Percentiles rank a stretch among this genome's conserved stretches.
Conservation (phyloP, 2,113 vertebrate genomes). For the Notiomystis cincta region DNA sequence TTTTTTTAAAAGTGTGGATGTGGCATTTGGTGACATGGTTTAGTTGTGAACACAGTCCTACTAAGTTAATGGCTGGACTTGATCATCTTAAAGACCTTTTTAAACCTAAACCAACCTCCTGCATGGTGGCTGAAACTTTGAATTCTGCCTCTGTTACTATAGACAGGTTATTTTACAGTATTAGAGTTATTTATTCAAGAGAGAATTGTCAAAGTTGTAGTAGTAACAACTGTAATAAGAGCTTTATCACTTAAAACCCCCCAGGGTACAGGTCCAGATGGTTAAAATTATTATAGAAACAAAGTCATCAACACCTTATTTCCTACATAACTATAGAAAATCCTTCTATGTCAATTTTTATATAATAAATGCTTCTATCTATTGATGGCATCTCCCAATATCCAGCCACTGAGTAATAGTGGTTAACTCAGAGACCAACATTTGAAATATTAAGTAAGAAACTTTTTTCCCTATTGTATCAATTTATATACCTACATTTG, state of each 20-base stretch:
- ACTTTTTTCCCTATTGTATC: not conserved
- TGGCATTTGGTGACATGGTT: not conserved
- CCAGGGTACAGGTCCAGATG: not conserved
- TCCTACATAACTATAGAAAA: not conserved
- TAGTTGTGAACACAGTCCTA: not conserved
- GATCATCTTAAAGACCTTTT: not conserved
- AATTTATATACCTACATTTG: not conserved
- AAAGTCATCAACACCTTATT: not conserved
- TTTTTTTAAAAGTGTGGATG: not conserved
- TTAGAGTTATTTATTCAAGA: not conserved
- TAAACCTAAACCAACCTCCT: not conserved
- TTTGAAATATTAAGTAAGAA: not conserved
- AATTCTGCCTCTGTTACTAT: not conserved
- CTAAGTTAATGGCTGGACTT: not conserved
- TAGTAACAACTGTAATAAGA: not conserved
- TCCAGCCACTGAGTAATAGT: not conserved
- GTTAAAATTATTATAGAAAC: not conserved
- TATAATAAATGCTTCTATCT: not conserved
- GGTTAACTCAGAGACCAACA: not conserved
- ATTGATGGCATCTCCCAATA: not conserved
- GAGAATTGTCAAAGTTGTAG: not conserved
- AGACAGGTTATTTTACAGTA: not conserved
- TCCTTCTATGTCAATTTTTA: not conserved
- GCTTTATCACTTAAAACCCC: not conserved
- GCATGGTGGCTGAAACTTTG: not conserved